Percentiles rank a stretch among this genome's conserved stretches.
Conservation (phyloP, 2,113 vertebrate species). For the Poeciliopsis prolifica region DNA sequence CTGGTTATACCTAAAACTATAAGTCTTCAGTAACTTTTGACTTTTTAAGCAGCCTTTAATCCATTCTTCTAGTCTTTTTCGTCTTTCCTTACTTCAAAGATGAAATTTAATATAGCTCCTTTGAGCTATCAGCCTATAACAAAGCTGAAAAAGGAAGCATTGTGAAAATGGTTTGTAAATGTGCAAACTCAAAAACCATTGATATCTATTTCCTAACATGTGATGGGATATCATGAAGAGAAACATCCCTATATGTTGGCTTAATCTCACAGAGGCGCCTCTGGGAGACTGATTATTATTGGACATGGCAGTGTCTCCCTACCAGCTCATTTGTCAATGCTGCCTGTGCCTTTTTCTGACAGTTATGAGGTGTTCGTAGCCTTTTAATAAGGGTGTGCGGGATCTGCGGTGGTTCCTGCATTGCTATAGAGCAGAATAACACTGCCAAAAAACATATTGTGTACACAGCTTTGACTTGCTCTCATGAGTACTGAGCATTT, state of each 20-base stretch:
- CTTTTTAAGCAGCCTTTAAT: not conserved
- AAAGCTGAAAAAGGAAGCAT: not conserved
- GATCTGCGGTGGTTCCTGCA: slow-evolving; percentile 12
- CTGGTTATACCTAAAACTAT: not conserved
- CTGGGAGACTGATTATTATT: slow-evolving; percentile 63
- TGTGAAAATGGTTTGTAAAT: not conserved
- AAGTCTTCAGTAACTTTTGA: not conserved
- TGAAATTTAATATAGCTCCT: not conserved
- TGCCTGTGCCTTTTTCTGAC: slow-evolving; percentile 52
- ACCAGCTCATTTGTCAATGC: slow-evolving; percentile 45
- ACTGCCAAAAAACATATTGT: slow-evolving; percentile 35
- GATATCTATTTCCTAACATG: not conserved
- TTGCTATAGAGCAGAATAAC: slow-evolving; percentile 20
- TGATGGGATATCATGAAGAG: slow-evolving; percentile 40
- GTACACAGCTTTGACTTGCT: slow-evolving; percentile 29
- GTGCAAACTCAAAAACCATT: not conserved
- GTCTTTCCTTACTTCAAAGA: not conserved
- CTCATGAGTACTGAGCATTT: slow-evolving; percentile 20
- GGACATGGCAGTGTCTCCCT: slow-evolving; percentile 54
- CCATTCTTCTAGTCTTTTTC: not conserved
- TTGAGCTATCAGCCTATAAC: not conserved
- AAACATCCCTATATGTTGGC: slow-evolving; percentile 47
- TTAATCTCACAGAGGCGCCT: slow-evolving; percentile 42
- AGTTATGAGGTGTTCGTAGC: slow-evolving; percentile 50
- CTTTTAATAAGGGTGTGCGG: slow-evolving; percentile 43